A percentile compares a stretch with the other conserved stretches of the same genome.
Conservation (phyloP, 2,113 vertebrate genomes). For the Anarhynchus alexandrinus region DNA sequence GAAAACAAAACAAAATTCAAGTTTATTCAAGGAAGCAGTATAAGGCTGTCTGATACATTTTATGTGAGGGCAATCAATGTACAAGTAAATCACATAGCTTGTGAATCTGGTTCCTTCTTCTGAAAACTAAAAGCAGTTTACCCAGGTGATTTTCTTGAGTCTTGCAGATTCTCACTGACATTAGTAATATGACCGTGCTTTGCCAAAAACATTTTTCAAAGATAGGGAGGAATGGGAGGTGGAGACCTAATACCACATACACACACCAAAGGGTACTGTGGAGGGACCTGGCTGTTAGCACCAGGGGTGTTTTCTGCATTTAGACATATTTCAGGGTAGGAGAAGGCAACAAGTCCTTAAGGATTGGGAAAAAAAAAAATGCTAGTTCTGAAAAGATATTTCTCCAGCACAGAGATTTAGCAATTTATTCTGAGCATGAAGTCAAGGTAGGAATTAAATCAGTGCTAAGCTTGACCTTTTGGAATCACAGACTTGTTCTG, state of each 20-base stretch:
- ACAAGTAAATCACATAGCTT: neutral
- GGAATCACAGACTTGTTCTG: neutral
- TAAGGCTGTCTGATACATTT: fast-evolving
- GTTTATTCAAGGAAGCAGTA: neutral
- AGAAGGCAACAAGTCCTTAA: neutral
- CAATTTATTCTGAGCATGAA: neutral
- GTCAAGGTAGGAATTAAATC: neutral
- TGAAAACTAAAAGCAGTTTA: neutral
- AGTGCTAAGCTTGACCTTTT: neutral
- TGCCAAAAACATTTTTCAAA: neutral
- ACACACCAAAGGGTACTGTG: neutral
- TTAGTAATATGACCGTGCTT: neutral
- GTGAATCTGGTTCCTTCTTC: neutral
- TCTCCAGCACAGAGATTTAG: neutral
- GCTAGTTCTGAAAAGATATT: neutral
- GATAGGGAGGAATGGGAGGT: neutral
- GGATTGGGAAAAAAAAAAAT: neutral
- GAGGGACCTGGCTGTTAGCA: neutral
- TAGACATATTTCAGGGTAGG: neutral
- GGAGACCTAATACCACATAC: neutral
- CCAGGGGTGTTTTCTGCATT: neutral
- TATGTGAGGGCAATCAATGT: neutral
- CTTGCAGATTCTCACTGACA: neutral
- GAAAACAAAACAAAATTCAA: neutral
- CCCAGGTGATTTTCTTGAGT: neutral